Conservation (phyloP, 92 coral and sea anemone genomes). For the Heliopora coerulea region DNA sequence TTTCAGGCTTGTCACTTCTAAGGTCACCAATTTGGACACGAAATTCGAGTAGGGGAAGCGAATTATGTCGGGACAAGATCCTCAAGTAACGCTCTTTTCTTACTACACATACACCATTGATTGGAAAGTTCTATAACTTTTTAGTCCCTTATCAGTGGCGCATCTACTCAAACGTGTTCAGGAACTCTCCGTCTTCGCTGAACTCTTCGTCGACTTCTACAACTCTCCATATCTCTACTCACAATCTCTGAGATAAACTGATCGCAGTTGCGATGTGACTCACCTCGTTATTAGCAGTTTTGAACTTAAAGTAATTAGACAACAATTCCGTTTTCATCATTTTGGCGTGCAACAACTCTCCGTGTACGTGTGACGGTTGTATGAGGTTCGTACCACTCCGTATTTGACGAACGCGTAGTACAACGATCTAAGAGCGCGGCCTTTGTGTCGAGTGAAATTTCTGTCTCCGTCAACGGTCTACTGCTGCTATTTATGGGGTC, state of each 20-base stretch:
- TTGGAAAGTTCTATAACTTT: no score
- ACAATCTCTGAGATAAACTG: neutral
- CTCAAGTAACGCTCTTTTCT: no score
- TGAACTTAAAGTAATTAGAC: slow-evolving; percentile 41
- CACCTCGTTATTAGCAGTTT: slow-evolving; percentile 34
- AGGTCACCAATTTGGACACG: no score
- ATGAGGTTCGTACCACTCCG: neutral
- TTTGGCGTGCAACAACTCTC: neutral
- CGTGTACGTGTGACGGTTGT: neutral
- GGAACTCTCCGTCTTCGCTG: no score
- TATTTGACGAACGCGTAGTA: neutral
- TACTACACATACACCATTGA: no score
- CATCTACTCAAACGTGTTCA: no score
- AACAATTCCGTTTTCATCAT: slow-evolving; percentile 33
- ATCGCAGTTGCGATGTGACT: neutral
- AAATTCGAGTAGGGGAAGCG: no score
- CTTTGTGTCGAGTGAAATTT: neutral
- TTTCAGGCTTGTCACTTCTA: no score
- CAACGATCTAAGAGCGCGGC: neutral
- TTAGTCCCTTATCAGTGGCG: no score
- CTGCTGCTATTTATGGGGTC: neutral
- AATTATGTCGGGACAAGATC: no score
- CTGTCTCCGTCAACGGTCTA: neutral
- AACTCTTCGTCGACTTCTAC: no score
- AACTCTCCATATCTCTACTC: no score